Percentiles rank a stretch among this genome's conserved stretches.
Conservation (phyloP, 2,888 invertebrate species). For the Tipula lateralis region DNA sequence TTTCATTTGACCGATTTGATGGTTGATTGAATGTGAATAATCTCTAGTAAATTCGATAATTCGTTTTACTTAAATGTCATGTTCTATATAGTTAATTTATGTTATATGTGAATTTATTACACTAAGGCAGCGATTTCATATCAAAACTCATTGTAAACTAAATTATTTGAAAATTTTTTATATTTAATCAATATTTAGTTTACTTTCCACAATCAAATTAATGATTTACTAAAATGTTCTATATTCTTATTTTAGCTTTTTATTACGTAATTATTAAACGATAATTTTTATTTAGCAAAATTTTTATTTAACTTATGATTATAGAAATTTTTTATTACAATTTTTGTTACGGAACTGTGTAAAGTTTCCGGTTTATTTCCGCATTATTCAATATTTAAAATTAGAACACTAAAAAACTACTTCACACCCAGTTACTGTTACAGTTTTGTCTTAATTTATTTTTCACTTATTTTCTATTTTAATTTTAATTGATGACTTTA, state of each 20-base stretch:
- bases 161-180: no score
- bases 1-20: constrained; percentile 11
- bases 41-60: neutral
- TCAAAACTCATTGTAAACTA: no score
- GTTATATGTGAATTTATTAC: no score
- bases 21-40: neutral
- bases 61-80: neutral
- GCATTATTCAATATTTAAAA: neutral
- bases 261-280: neutral
- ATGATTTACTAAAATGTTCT: neutral
- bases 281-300: neutral
- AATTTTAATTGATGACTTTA: neutral
- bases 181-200: no score
- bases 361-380: neutral
- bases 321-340: neutral
- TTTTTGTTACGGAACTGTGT: neutral
- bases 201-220: no score
- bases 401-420: neutral
- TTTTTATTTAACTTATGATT: neutral
- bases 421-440: neutral
- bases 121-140: no score
- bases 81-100: neutral
- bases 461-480: neutral
- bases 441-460: neutral
- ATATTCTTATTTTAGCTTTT: no score